phyloP scores from a whole-genome alignment of 1,140 invertebrate species.

The Orussus abietinus region DNA sequence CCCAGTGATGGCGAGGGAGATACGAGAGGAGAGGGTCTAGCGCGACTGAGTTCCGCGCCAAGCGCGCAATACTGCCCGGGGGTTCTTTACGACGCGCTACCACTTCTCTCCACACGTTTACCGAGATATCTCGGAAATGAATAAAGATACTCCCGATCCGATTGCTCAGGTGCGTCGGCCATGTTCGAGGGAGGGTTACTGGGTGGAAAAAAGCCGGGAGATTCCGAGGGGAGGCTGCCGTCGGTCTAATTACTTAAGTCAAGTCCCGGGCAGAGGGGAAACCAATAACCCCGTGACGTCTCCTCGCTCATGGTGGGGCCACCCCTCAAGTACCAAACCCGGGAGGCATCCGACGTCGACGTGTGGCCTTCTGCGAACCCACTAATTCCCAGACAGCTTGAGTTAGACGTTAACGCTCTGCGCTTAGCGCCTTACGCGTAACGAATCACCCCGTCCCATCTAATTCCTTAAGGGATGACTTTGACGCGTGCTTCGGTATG shows the following conservation, averaged over 20 bases:
- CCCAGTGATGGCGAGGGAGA: no score
- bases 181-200: no score
- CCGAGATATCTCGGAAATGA: no score
- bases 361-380: conserved; percentile 33
- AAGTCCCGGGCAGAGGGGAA: conserved; percentile 38
- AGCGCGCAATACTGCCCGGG: no score
- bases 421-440: conserved; percentile 19
- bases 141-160: no score
- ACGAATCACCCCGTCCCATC: conserved; percentile 18
- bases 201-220: no score
- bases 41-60: no score
- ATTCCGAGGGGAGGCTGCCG: no score
- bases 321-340: conserved; percentile 27
- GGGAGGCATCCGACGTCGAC: conserved; percentile 36
- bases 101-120: no score
- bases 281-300: conserved; percentile 50
- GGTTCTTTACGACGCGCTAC: no score
- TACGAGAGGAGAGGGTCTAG: no score
- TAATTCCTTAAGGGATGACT: not conserved
- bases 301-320: conserved; percentile 19
- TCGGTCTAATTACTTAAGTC: conserved; percentile 51
- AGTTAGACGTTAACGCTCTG: conserved; percentile 44
- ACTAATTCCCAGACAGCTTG: conserved; percentile 42
- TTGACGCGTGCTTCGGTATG: conserved; percentile 11
- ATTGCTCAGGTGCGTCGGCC: no score